phyloP scores from a whole-genome alignment of 2,113 vertebrate genomes.

The Myocastor coypus region DNA sequence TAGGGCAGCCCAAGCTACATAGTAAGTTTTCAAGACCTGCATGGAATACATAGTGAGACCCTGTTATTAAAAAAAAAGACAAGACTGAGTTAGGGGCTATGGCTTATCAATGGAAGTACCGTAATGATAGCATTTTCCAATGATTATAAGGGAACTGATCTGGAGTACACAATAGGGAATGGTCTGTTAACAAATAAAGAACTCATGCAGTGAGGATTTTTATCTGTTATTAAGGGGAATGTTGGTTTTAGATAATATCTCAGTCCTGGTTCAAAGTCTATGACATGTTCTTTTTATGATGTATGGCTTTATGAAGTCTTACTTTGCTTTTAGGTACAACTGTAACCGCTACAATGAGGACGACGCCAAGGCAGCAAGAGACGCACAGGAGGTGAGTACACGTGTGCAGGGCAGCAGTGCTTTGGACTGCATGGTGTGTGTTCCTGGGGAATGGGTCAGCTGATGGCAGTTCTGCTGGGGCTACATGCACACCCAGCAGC shows the following conservation, averaged over 20 bases:
- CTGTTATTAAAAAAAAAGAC: not conserved
- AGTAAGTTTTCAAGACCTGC: not conserved
- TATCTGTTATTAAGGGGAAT: slow-evolving; percentile 37
- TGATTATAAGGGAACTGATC: not conserved
- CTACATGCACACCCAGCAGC: not conserved
- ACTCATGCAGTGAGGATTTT: not conserved
- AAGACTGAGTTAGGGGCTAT: slow-evolving; percentile 31
- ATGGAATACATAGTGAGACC: not conserved
- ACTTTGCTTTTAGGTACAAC: slow-evolving; percentile 94
- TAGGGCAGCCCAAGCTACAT: not conserved
- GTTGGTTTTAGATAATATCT: slow-evolving; percentile 7
- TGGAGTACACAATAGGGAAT: not conserved
- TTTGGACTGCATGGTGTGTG: not conserved
- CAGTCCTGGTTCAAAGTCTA: slow-evolving; percentile 28
- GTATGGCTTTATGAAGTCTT: slow-evolving; percentile 71
- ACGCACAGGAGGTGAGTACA: slow-evolving; percentile 96
- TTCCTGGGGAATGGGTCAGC: not conserved
- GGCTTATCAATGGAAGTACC: not conserved
- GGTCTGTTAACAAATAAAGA: not conserved
- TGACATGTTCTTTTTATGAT: slow-evolving; percentile 29
- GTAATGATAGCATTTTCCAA: slow-evolving; percentile 26
- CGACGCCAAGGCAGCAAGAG: slow-evolving; percentile 98
- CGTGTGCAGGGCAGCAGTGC: not conserved
- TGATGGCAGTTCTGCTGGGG: slow-evolving; percentile 16
- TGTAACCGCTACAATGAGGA: slow-evolving; percentile 99